Base-by-base conservation (phyloP, 1,140 invertebrate genomes). In the Ectropis grisescens region DNA sequence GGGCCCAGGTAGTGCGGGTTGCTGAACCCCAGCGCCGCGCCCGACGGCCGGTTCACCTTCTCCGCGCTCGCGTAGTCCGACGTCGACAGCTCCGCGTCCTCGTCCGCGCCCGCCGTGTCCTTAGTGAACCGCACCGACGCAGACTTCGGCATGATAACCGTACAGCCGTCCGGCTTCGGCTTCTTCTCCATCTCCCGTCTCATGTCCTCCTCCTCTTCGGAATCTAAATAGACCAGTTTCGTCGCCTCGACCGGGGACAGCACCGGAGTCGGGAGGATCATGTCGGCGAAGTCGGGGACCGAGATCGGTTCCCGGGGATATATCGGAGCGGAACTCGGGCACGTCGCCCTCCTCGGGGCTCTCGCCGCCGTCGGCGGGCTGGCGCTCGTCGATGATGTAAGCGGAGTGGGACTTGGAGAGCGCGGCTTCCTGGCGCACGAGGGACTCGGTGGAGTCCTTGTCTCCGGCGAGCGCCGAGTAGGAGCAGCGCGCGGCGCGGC, bases 11-110 rank as follows among this genome's bases (percentile, higher is more conserved):
- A 92, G 48, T 92, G 91, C 1, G 90, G 90, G 60, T 92, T 92
- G 37, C 88, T 89, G 48, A 91, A 91, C 0, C 88, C 88, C 66
- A 33, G 78, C 49, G 87, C 86, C 59, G 54, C 84, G 37, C 62
- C 88, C 41, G 61, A 87, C 52, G 70, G 68, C 58, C 62, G 82
- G 60, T 87, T 87, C 1, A 88, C 74, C 0, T 87, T 86, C 58
- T 90, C 91, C 19, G 91, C 90, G 49, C 89, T 91, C 13, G 89
- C 89, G 54, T 93, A 93, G 55, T 92, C 91, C 0, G 90, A 92
- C 0, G 90, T 92, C 0, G 89, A 89, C 31, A 84, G 56, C 43
- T 90, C 89, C 13, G 86, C 86, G 6, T 84, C 87, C 46, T 90
- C 87, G 42, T 86, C 83, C 0, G 85, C 60, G 30, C 84, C 82